Percentiles rank a stretch among this genome's conserved stretches.
Evolutionary conservation across 2,888 invertebrate species (phyloP).

Genomic region (Pimpla rufipes): DNA sequence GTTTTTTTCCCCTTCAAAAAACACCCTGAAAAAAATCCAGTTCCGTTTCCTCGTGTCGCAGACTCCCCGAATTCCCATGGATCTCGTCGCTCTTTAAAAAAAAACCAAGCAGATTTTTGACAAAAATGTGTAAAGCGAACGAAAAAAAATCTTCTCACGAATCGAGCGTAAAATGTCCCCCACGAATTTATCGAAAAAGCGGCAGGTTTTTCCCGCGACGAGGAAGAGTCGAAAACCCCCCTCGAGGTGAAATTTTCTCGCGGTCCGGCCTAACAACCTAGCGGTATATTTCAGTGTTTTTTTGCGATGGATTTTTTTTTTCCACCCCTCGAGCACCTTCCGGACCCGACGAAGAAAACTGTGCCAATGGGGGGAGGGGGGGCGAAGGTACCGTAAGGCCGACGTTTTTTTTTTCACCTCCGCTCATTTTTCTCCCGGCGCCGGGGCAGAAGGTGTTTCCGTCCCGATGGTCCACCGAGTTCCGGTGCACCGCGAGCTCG

Average conservation of each 20-base stretch:
- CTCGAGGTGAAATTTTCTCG: slow-evolving; percentile 41
- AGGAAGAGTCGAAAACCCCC: slow-evolving; percentile 60
- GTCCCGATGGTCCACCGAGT: slow-evolving; percentile 74
- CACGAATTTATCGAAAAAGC: slow-evolving; percentile 70
- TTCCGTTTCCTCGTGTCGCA: slow-evolving; percentile 25
- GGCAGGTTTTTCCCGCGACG: slow-evolving; percentile 43
- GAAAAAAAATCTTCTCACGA: slow-evolving; percentile 77
- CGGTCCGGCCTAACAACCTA: slow-evolving; percentile 74
- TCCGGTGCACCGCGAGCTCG: slow-evolving; percentile 72
- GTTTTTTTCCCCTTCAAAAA: background rate
- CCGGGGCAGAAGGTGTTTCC: slow-evolving; percentile 82
- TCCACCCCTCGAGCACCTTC: slow-evolving; percentile 75
- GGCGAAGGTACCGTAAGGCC: slow-evolving; percentile 81
- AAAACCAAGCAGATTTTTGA: slow-evolving; percentile 5
- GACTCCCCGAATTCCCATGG: slow-evolving; percentile 45
- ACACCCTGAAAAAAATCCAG: slow-evolving; percentile 15
- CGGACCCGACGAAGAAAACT: slow-evolving; percentile 80
- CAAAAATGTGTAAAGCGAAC: slow-evolving; percentile 59
- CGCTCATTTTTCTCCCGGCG: slow-evolving; percentile 46
- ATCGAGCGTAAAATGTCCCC: slow-evolving; percentile 47
- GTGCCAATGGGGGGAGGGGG: slow-evolving; percentile 80
- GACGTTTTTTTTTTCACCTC: slow-evolving; percentile 69
- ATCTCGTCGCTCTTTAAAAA: slow-evolving; percentile 61
- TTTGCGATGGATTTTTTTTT: slow-evolving; percentile 74
- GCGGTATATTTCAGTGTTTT: slow-evolving; percentile 82